A percentile compares a stretch with the other conserved stretches of the same genome.
Conservation (phyloP, 2,888 invertebrate species). For the Sarcophaga rosellei region DNA sequence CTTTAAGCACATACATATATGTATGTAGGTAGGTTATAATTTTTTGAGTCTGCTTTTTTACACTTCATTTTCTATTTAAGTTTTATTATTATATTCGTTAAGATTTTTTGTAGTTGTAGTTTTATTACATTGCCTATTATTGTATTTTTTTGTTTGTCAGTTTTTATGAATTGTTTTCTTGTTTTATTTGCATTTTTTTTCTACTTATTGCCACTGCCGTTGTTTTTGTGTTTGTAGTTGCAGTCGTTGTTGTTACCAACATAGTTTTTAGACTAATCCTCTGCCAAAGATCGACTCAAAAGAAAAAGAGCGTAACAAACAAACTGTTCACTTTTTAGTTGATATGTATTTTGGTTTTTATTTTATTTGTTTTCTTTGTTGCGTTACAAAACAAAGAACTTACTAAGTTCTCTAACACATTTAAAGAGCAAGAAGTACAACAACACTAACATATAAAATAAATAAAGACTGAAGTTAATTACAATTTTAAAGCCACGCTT, state of each 20-base stretch:
- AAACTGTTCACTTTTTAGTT: background rate
- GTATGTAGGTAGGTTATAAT: background rate
- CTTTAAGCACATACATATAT: conserved; percentile 22
- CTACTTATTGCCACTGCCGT: background rate
- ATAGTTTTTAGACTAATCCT: conserved; percentile 54
- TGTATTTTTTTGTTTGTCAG: conserved; percentile 41
- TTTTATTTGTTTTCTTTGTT: too few species aligned
- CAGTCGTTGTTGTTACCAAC: conserved; percentile 27
- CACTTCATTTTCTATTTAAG: conserved; percentile 29
- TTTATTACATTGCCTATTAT: background rate
- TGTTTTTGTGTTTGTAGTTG: conserved; percentile 19
- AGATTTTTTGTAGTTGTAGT: conserved; percentile 3
- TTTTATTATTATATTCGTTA: background rate
- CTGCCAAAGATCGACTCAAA: conserved; percentile 38
- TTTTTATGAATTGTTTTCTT: conserved; percentile 34
- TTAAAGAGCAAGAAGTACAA: background rate
- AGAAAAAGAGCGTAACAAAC: background rate
- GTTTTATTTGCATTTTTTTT: conserved; percentile 38
- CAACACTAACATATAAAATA: background rate
- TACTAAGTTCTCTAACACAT: background rate
- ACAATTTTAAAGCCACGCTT: conserved; percentile 48
- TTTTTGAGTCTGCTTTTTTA: conserved; percentile 4
- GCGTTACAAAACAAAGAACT: background rate
- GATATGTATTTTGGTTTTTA: background rate
- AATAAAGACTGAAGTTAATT: conserved; percentile 48